Evolutionary conservation across 2,888 invertebrate species (phyloP).

Genomic region (Augiades crinisus): DNA sequence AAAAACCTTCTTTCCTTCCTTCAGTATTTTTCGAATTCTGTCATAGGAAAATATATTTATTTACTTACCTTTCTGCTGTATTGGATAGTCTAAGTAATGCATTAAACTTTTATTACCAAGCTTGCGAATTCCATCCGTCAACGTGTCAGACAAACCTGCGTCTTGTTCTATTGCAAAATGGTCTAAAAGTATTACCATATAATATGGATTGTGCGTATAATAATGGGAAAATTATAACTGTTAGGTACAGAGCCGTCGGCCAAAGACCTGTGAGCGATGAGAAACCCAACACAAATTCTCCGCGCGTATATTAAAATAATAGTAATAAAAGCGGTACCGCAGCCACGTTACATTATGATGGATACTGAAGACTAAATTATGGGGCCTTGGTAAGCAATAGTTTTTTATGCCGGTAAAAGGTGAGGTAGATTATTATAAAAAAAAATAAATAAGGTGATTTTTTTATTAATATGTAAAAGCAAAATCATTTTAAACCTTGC

Average conservation of each 20-base stretch:
- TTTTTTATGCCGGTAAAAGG: constrained; percentile 34
- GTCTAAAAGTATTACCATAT: constrained; percentile 18
- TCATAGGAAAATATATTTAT: no score
- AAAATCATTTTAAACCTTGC: no score
- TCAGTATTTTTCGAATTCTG: no score
- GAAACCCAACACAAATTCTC: no score
- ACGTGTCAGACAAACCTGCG: constrained; percentile 19
- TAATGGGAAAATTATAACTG: constrained; percentile 16
- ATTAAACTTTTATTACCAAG: constrained; percentile 4
- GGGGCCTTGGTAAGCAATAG: constrained; percentile 43
- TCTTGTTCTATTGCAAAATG: constrained; percentile 16
- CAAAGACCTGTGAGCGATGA: no score
- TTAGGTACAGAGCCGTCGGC: constrained; percentile 11
- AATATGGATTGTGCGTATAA: constrained; percentile 2
- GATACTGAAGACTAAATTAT: constrained; percentile 61
- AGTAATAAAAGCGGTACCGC: constrained; percentile 46
- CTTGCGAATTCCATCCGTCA: constrained; percentile 19
- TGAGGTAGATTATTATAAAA: constrained; percentile 2
- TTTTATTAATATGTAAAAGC: no score
- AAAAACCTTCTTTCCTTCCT: no score
- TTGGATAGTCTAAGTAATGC: neutral
- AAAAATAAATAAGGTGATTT: no score
- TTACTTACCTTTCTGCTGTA: neutral
- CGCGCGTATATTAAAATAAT: constrained; percentile 56
- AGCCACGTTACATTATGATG: constrained; percentile 64